These are phyloP conservation scores for Dyspetes luteomarginatus DNA, from an alignment of 2,888 invertebrate genomes.

Conservation along the genomic window DNA sequence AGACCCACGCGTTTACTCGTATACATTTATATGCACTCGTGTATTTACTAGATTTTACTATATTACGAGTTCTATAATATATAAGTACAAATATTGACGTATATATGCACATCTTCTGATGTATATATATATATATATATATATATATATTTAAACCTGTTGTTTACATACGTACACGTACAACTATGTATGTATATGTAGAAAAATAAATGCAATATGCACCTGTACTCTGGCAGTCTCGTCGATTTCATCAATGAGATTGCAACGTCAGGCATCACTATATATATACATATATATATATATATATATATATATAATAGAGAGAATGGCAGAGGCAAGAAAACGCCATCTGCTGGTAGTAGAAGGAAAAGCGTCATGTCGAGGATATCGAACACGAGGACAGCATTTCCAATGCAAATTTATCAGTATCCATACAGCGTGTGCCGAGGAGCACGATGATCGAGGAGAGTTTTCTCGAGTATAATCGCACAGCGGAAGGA, in stretches of 20 bases:
- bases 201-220: background rate
- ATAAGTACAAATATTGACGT: no score
- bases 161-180: no score
- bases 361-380: constrained; percentile 26
- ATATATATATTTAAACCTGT: background rate
- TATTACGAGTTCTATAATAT: background rate
- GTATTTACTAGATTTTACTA: constrained; percentile 25
- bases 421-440: background rate
- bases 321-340: constrained; percentile 30
- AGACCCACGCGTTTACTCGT: constrained; percentile 36
- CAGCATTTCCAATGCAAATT: constrained; percentile 51
- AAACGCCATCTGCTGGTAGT: background rate
- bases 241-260: constrained; percentile 5
- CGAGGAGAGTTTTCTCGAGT: background rate
- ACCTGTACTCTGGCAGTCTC: background rate
- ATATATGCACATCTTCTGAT: no score
- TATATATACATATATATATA: background rate
- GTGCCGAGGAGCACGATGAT: background rate
- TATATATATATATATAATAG: background rate
- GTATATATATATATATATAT: background rate
- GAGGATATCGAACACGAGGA: constrained; percentile 61
- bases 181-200: background rate
- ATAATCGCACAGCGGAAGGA: constrained; percentile 13
- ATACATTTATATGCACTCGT: background rate
- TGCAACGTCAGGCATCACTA: background rate